Evolutionary conservation across 2,888 invertebrate genomes (phyloP), one percentile per base, ranked within the genome.

Genomic region (Monochamus alternatus): DNA sequence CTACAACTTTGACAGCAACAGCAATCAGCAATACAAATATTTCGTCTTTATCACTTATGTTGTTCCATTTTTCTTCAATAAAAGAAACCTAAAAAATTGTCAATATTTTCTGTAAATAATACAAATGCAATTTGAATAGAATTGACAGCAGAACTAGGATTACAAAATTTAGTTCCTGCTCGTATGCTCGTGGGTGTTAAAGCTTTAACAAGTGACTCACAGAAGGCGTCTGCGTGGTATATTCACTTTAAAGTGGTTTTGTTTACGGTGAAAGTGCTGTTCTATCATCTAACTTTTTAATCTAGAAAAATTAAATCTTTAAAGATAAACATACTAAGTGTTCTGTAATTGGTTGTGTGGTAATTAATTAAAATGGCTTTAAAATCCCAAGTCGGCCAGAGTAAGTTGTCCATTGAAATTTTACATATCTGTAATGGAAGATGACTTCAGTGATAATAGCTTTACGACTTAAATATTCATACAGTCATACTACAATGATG

Each of bases 311-410:
- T 38, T 38, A 38, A 3, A 5, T 38, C 5, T 3, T 38, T 38
- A 38, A 38, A 38, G 5, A 4, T 38, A 38, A 38, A 59, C n/a
- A n/a, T n/a, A 59, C 59, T 59, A 59, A 59, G 59, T 3, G 62
- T 38, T 14, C 63, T 63, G 9, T 38, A 63, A 63, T 62, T 38
- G 22, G 31, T 62, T 30, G 51, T 47, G 3, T 38, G 44, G 30
- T 30, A 32, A 65, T 12, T 22, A 67, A 52, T 68, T 62, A 73
- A 65, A 65, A 84, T 84, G 84, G 84, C 84, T 52, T 59, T 84
- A 59, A 84, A 84, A 75, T 80, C 77, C 63, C 84, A 84, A 83
- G 84, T 84, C n/a, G 84, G 84, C 58, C 75, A 79, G 74, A 82
- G 82, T 82, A 78, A 82, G 82, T 82, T 58, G 30, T 74, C 47